phyloP scores from a whole-genome alignment of 2,113 vertebrate genomes.

The Ifrita kowaldi region DNA sequence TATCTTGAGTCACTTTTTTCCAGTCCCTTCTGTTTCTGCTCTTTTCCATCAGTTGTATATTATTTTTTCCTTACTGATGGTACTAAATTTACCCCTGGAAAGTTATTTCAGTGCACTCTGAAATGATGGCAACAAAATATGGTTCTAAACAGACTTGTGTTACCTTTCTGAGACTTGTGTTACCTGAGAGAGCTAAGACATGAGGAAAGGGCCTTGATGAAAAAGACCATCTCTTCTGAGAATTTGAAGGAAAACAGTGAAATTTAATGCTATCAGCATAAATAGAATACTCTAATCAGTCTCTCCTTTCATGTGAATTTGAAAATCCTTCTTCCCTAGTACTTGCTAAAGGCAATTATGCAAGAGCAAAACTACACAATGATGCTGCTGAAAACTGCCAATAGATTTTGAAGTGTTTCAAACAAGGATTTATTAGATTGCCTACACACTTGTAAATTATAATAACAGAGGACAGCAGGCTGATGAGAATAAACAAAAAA shows the following conservation, averaged over 20 bases:
- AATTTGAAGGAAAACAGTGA: neutral
- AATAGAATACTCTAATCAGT: neutral
- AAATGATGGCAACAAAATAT: neutral
- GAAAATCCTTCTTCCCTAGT: conserved; percentile 8
- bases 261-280: conserved; percentile 18
- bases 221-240: neutral
- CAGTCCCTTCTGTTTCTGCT: neutral
- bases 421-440: conserved; percentile 43
- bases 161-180: neutral
- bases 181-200: neutral
- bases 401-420: conserved; percentile 47
- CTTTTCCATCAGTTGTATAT: neutral
- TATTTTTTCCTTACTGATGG: neutral
- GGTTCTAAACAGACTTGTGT: neutral
- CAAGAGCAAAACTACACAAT: neutral
- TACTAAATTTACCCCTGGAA: neutral
- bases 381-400: conserved; percentile 18
- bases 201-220: neutral
- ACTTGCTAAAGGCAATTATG: conserved; percentile 5
- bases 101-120: neutral
- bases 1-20: neutral
- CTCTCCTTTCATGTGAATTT: conserved; percentile 13
- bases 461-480: conserved; percentile 25
- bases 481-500: conserved; percentile 48
- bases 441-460: neutral